Evolutionary conservation across 2,888 invertebrate genomes (phyloP), one percentile per base, ranked within the genome.

Genomic region (Germaria angustata): DNA sequence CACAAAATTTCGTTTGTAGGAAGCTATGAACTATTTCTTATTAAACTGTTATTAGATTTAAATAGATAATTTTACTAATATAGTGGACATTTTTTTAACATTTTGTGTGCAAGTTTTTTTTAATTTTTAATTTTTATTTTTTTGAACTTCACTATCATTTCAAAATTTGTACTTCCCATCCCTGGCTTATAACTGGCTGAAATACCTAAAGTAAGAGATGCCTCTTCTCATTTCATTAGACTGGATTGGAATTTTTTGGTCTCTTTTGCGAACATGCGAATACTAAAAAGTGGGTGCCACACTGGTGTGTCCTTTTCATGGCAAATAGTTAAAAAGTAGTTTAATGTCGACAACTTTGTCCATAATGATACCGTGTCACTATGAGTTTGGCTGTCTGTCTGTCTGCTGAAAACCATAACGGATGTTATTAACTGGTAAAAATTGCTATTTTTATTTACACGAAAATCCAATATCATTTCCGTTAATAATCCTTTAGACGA

Each of bases 381-480:
- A 65, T 39, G 36, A 20, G 24, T 53, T 34, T 46, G 63, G 34
- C 15, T 59, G 17, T 44, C 34, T 41, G 61, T 66, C 0, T 13
- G 39, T 39, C 39, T 39, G 39, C 32, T 36, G 22, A 61, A 75
- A 71, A 55, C 72, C 46, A 81, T 84, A 81, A 66, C 82, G 84
- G 80, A 82, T 76, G 80, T 81, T 79, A 81, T 84, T 84, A 85
- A 85, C 78, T 55, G 80, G 65, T 80, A 46, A 57, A 80, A 84
- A 85, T 82, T 65, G 76, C 78, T 41, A 76, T 63, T 83, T 85
- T 82, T 85, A 83, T 86, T 85, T 83, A 83, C 84, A 73, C 82
- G 80, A 83, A 81, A 73, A 77, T 57, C 73, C 83, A 84, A 84
- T 84, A 81, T 80, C 81, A 79, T 83, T 84, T 84, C 84, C 81